A percentile compares a stretch with the other conserved stretches of the same genome.
These are phyloP conservation scores for Eilema griseolum DNA, from an alignment of 2,888 invertebrate species.

Conservation along the genomic window DNA sequence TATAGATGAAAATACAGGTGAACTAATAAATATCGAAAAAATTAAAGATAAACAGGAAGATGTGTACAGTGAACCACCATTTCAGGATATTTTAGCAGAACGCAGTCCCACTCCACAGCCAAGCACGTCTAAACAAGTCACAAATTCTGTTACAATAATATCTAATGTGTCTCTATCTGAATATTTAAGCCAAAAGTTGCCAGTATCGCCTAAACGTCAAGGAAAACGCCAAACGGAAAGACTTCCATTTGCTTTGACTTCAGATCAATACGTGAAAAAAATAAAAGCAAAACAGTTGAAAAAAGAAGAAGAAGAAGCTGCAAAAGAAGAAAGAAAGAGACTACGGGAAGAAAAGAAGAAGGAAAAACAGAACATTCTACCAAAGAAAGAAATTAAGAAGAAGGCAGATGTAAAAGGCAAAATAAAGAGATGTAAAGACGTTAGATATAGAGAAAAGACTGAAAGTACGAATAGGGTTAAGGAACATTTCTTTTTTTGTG, in stretches of 20 bases:
- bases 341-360: no score
- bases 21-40: slow-evolving; percentile 10
- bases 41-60: background rate
- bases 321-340: slow-evolving; percentile 10
- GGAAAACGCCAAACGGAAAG: slow-evolving; percentile 27
- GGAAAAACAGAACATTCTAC: no score
- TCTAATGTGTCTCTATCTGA: slow-evolving; percentile 17
- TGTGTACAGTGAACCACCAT: background rate
- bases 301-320: slow-evolving; percentile 24
- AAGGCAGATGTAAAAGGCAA: no score
- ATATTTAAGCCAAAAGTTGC: slow-evolving; percentile 20
- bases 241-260: slow-evolving; percentile 25
- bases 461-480: no score
- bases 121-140: no score
- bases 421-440: no score
- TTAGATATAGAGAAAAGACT: no score
- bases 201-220: slow-evolving; percentile 22
- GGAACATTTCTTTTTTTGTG: slow-evolving; percentile 3
- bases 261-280: slow-evolving; percentile 21
- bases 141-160: slow-evolving; percentile 6
- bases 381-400: no score
- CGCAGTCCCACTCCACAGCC: no score
- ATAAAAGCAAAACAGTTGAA: slow-evolving; percentile 23
- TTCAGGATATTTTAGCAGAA: no score
- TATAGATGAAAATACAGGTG: slow-evolving; percentile 8